Evolutionary conservation across 2,797 vertebrate species (phyloP).

Genomic region (Poecilia gillii): DNA sequence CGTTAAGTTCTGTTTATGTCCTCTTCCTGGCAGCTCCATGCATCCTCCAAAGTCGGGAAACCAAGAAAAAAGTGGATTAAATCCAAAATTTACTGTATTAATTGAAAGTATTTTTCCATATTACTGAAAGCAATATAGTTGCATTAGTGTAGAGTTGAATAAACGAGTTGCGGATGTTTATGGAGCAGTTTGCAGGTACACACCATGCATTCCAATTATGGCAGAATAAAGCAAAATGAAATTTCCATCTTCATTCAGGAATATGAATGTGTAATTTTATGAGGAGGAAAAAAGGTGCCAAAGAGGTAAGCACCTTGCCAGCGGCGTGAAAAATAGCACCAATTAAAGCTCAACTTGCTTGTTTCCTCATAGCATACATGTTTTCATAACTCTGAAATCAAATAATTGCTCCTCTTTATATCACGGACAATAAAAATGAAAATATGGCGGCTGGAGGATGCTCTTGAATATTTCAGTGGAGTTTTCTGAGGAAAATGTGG

Average conservation of each 20-base stretch:
- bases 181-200: slow-evolving; percentile 76
- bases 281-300: slow-evolving; percentile 89
- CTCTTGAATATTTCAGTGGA: slow-evolving; percentile 94
- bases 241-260: slow-evolving; percentile 88
- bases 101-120: slow-evolving; percentile 70
- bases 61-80: slow-evolving; percentile 54
- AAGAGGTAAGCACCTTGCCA: slow-evolving; percentile 96
- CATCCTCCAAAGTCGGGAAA: slow-evolving; percentile 22
- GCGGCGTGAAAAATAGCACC: slow-evolving; percentile 94
- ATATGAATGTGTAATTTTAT: slow-evolving; percentile 94
- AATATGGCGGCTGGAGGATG: slow-evolving; percentile 90
- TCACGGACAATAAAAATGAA: slow-evolving; percentile 95
- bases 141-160: slow-evolving; percentile 60
- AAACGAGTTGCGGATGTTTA: slow-evolving; percentile 69
- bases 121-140: slow-evolving; percentile 76
- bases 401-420: slow-evolving; percentile 98
- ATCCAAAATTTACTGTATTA: slow-evolving; percentile 69
- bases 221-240: slow-evolving; percentile 80
- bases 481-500: slow-evolving; percentile 86
- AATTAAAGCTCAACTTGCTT: slow-evolving; percentile 99
- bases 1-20: slow-evolving; percentile 27
- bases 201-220: slow-evolving; percentile 83
- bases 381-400: slow-evolving; percentile 99
- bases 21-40: slow-evolving; percentile 36
- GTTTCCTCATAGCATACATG: slow-evolving; percentile 99